A percentile compares a stretch with the other conserved stretches of the same genome.
Conservation (phyloP, 2,888 invertebrate genomes). For the Philereme vetulata region DNA sequence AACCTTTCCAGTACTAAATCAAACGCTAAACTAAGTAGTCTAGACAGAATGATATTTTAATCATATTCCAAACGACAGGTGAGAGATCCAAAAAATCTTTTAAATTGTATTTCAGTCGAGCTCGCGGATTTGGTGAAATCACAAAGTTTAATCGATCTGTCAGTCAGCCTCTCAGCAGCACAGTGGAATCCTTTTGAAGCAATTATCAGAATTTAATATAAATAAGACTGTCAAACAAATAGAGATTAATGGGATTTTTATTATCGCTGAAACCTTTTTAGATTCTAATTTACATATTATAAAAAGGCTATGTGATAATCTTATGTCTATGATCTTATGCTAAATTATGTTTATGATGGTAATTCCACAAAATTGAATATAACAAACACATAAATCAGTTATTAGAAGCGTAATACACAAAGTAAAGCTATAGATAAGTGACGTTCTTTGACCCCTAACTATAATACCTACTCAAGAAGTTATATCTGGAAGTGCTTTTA, state of each 20-base stretch:
- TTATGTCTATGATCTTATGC: background rate
- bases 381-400: conserved; percentile 2
- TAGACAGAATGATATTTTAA: conserved; percentile 1
- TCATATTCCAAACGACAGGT: conserved; percentile 4
- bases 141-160: conserved; percentile 59
- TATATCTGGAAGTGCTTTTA: background rate
- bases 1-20: background rate
- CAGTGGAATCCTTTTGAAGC: conserved; percentile 11
- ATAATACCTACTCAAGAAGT: no score
- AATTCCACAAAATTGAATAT: background rate
- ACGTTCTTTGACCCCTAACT: background rate
- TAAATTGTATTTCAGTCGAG: conserved; percentile 1
- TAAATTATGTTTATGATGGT: conserved; percentile 5
- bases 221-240: conserved; percentile 5
- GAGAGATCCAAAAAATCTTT: background rate
- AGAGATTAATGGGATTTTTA: conserved; percentile 2
- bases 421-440: background rate
- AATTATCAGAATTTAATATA: conserved; percentile 15
- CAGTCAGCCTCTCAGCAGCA: conserved; percentile 43
- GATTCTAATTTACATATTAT: conserved; percentile 4
- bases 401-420: background rate
- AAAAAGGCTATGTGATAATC: background rate
- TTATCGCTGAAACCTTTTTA: background rate
- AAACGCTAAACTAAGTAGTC: background rate
- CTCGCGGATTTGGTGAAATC: conserved; percentile 21